These are phyloP conservation scores for Syngnathus scovelli DNA, from an alignment of 2,113 vertebrate species.

Conservation along the genomic window DNA sequence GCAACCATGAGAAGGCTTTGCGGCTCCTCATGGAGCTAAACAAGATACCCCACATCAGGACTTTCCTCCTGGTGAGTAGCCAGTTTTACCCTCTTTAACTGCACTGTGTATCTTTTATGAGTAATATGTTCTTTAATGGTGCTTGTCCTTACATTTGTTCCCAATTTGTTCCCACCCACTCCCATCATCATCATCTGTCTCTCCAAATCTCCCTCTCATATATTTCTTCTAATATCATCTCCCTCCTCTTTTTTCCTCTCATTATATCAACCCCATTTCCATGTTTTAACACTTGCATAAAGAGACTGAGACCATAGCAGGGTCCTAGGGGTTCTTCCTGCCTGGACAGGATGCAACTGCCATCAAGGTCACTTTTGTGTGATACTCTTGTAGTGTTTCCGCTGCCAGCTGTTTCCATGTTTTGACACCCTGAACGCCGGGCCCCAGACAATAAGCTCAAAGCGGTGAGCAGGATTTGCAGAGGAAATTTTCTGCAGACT, in stretches of 20 bases:
- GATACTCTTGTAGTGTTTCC: constrained; percentile 42
- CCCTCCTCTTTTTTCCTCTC: constrained; percentile 20
- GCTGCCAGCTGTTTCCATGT: constrained; percentile 64
- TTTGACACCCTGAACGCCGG: constrained; percentile 45
- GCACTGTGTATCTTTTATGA: not conserved
- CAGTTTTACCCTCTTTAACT: not conserved
- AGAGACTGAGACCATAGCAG: constrained; percentile 34
- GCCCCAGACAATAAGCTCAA: constrained; percentile 43
- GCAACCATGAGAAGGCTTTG: constrained; percentile 97
- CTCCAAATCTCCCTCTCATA: constrained; percentile 15
- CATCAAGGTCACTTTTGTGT: constrained; percentile 48
- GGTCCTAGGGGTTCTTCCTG: constrained; percentile 46
- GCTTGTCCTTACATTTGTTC: constrained; percentile 7
- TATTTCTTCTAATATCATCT: constrained; percentile 22
- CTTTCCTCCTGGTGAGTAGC: constrained; percentile 89
- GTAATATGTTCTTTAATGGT: not conserved
- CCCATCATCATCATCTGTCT: constrained; percentile 20
- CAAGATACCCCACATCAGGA: constrained; percentile 87
- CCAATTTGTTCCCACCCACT: constrained; percentile 1
- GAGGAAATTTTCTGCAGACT: constrained; percentile 6
- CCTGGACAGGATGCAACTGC: constrained; percentile 44
- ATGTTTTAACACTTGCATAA: constrained; percentile 40
- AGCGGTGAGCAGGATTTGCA: constrained; percentile 26
- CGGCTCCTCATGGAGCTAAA: constrained; percentile 94
- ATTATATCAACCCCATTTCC: constrained; percentile 43